phyloP scores from a whole-genome alignment of 1,140 invertebrate species.

The Bombus breviceps region DNA sequence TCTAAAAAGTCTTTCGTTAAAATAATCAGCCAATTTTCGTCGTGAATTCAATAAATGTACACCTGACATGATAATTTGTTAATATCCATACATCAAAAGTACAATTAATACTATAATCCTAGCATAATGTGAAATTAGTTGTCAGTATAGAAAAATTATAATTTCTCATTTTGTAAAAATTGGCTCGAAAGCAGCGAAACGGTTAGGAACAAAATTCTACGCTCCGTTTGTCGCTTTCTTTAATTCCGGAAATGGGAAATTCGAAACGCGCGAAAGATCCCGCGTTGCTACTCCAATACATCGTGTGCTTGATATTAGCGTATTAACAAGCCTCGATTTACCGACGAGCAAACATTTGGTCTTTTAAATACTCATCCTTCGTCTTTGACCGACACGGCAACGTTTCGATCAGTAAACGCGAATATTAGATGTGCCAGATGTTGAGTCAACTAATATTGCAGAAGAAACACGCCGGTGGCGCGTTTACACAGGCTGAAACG shows the following conservation, averaged over 20 bases:
- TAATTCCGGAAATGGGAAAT: neutral
- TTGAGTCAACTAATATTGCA: neutral
- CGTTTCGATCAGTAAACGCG: neutral
- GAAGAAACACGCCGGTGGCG: neutral
- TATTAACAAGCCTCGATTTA: neutral
- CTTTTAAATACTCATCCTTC: neutral
- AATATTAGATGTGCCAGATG: neutral
- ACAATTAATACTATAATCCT: neutral
- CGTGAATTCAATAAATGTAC: neutral
- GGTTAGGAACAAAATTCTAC: no score
- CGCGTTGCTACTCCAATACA: neutral
- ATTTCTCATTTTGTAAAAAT: neutral
- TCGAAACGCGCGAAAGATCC: neutral
- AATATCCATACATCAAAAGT: neutral
- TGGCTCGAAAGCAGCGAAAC: neutral
- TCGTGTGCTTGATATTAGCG: no score
- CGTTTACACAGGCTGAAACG: neutral
- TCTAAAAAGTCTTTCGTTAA: neutral
- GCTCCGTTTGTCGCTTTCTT: neutral
- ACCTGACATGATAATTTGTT: neutral
- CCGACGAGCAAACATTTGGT: no score
- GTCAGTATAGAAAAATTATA: neutral
- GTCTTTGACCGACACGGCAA: neutral
- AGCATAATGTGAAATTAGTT: no score
- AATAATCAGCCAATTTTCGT: no score